Base-by-base conservation (phyloP, 2,888 invertebrate species). In the Drosophila kokeensis region DNA sequence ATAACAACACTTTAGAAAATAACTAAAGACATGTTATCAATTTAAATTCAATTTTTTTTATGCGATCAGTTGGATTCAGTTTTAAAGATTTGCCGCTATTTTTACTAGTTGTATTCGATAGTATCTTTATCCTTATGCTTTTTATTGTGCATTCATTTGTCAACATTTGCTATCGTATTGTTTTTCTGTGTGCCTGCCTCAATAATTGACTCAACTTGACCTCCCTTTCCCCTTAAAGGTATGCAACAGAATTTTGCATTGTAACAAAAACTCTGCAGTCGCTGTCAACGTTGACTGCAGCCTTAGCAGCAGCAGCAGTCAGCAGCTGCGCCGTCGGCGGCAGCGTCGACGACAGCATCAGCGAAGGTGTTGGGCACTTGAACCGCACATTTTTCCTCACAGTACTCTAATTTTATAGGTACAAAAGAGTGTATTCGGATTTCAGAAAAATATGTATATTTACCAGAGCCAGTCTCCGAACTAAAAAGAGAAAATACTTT, bases 331-430 rank as follows among this genome's bases (percentile, higher is more conserved):
- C 58, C 54, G 64, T 64, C 69, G 62, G 54, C 76, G 67, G 68
- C 57, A 52, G 70, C 58, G 69, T 38, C 49, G 49, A 36, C 64
- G 34, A 27, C 34, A 73, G 62, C 69, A 64, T 70, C 57, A 52
- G 70, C 58, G 69, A 72, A 89, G 89, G 86, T 89, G 86, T 89
- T 87, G 82, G 87, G 69, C 85, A 85, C 87, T 87, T 89, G 85
- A 89, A 89, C 86, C 86, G 82, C 86, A 87, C 84, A 87, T 87
- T 87, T 87, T 89, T 89, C 85, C 87, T 87, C 83, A 87, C 85
- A 75, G 81, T 82, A 52, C 62, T 75, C 69, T 15, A 15, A 15
- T 24, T 45, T 45, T 24, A 15, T 15, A 24, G 15, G 7, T 4
- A 24, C 2, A 24, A 45, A 0, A 6, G 42, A 2, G 30, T 21